These are phyloP conservation scores for Protonibea diacanthus DNA, from an alignment of 2,797 vertebrate species.

Conservation along the genomic window DNA sequence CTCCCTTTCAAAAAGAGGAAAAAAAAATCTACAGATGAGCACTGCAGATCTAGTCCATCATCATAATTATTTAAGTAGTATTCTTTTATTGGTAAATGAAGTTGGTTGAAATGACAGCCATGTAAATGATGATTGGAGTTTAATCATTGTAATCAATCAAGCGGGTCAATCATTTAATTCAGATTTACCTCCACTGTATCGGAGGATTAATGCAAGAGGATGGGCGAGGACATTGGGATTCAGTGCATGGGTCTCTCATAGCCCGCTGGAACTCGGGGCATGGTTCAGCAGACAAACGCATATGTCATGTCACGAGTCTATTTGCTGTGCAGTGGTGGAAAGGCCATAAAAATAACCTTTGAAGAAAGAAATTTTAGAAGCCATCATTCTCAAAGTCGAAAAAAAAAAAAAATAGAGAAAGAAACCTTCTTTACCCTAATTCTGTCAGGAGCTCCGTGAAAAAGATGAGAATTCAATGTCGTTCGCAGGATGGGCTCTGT, in stretches of 20 bases:
- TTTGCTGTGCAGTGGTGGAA: conserved; percentile 66
- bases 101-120: conserved; percentile 60
- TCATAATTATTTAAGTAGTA: conserved; percentile 54
- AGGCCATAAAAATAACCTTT: conserved; percentile 64
- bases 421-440: neutral
- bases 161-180: conserved; percentile 64
- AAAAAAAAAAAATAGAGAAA: neutral
- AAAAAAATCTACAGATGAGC: conserved; percentile 22
- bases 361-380: conserved; percentile 51
- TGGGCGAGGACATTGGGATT: conserved; percentile 65
- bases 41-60: conserved; percentile 47
- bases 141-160: conserved; percentile 76
- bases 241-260: conserved; percentile 51
- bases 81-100: conserved; percentile 71
- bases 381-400: conserved; percentile 38
- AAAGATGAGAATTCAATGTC: neutral
- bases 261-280: conserved; percentile 60
- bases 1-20: neutral
- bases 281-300: conserved; percentile 74
- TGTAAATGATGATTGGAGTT: conserved; percentile 76
- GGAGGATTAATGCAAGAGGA: conserved; percentile 50
- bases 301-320: conserved; percentile 76
- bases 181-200: conserved; percentile 16
- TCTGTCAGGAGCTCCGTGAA: neutral
- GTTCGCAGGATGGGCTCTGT: neutral